Conservation (phyloP, 2,797 vertebrate genomes). For the Anabacerthia variegaticeps region DNA sequence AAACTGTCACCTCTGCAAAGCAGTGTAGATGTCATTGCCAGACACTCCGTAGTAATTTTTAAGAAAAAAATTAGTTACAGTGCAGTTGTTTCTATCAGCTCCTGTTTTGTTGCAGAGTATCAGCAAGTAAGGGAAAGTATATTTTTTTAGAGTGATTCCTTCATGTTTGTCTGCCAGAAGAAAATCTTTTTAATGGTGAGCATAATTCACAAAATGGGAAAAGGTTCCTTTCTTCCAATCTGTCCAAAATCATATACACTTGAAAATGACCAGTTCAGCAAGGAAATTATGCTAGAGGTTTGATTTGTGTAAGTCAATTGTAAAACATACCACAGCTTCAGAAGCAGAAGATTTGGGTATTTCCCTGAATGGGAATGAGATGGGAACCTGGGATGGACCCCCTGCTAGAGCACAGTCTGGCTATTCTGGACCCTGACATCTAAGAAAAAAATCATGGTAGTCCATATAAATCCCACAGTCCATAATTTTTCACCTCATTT, state of each 20-base stretch:
- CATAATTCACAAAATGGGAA: neutral
- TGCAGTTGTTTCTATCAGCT: neutral
- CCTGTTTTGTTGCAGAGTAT: neutral
- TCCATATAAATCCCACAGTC: neutral
- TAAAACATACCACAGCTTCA: neutral
- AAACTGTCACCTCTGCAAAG: neutral
- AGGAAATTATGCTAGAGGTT: neutral
- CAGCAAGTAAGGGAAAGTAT: neutral
- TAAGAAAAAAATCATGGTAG: neutral
- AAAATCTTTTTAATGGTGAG: neutral
- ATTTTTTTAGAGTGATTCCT: neutral
- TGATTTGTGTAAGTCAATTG: neutral
- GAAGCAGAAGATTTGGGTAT: neutral
- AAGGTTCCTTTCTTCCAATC: neutral
- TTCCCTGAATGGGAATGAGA: neutral
- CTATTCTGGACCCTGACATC: neutral
- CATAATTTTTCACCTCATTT: neutral
- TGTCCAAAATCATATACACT: neutral
- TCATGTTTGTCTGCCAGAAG: neutral
- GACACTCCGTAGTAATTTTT: neutral
- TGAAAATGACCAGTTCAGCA: neutral
- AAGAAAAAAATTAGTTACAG: neutral
- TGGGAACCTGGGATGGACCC: neutral
- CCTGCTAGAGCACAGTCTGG: neutral
- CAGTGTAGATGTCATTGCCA: neutral